Evolutionary conservation across 2,797 vertebrate species (phyloP).

Genomic region (Hyperoplus immaculatus): DNA sequence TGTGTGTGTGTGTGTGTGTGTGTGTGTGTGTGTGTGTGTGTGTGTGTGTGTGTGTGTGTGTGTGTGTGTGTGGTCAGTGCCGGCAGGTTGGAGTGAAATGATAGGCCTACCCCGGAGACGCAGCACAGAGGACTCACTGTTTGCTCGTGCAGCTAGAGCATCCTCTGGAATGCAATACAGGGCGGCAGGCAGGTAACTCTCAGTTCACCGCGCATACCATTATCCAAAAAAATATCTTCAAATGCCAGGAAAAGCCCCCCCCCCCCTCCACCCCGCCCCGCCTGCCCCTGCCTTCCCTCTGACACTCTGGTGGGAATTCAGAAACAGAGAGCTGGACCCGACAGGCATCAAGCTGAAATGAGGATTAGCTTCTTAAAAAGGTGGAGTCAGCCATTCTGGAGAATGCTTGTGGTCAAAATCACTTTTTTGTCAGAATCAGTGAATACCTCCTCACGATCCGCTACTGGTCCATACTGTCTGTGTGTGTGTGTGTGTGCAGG

Average conservation of each 20-base stretch:
- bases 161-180: slow-evolving; percentile 81
- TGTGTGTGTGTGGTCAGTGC: slow-evolving; percentile 41
- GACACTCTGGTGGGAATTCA: slow-evolving; percentile 72
- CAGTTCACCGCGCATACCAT: slow-evolving; percentile 77
- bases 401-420: background rate
- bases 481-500: too few species aligned
- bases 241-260: slow-evolving; percentile 58
- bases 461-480: too few species aligned
- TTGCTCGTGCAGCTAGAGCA: slow-evolving; percentile 63
- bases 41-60: too few species aligned
- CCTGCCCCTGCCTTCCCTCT: slow-evolving; percentile 57
- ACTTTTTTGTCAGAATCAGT: too few species aligned
- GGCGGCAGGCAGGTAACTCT: slow-evolving; percentile 79
- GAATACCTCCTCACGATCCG: too few species aligned
- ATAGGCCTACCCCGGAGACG: slow-evolving; percentile 71
- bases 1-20: too few species aligned
- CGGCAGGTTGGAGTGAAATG: slow-evolving; percentile 77
- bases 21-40: too few species aligned
- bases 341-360: slow-evolving; percentile 51
- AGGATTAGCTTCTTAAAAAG: slow-evolving; percentile 45
- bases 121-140: slow-evolving; percentile 83
- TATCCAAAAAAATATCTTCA: slow-evolving; percentile 72
- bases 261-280: too few species aligned
- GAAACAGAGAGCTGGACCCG: slow-evolving; percentile 37
- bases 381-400: background rate